Conservation (phyloP, 2,888 invertebrate species). For the Chloroclysta siterata region DNA sequence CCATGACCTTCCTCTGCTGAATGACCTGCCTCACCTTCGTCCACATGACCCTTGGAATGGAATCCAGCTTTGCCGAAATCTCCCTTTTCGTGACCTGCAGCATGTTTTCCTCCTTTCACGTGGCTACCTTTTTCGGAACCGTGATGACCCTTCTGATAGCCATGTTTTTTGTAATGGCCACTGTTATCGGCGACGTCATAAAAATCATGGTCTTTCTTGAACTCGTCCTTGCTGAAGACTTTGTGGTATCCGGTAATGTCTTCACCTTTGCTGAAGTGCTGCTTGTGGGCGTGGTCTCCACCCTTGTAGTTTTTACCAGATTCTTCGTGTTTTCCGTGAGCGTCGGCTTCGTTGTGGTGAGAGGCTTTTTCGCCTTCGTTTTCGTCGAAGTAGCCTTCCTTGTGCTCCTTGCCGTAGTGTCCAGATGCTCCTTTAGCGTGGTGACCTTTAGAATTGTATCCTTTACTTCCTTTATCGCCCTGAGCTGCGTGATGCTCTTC, state of each 20-base stretch:
- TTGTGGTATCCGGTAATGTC: slow-evolving; percentile 90
- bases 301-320: slow-evolving; percentile 82
- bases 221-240: slow-evolving; percentile 90
- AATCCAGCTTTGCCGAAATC: slow-evolving; percentile 84
- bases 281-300: slow-evolving; percentile 84
- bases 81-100: slow-evolving; percentile 80
- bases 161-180: slow-evolving; percentile 88
- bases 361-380: slow-evolving; percentile 82
- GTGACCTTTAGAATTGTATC: slow-evolving; percentile 79
- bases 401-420: slow-evolving; percentile 80
- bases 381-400: slow-evolving; percentile 82
- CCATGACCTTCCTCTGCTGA: slow-evolving; percentile 84
- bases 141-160: slow-evolving; percentile 82
- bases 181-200: slow-evolving; percentile 89
- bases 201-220: slow-evolving; percentile 90
- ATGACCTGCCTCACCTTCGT: slow-evolving; percentile 82
- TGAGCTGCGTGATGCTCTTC: slow-evolving; percentile 77
- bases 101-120: slow-evolving; percentile 83
- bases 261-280: slow-evolving; percentile 88
- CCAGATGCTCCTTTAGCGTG: slow-evolving; percentile 85
- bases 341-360: slow-evolving; percentile 81
- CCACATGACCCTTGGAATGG: slow-evolving; percentile 83
- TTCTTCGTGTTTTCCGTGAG: slow-evolving; percentile 84
- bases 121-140: slow-evolving; percentile 82
- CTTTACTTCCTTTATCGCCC: slow-evolving; percentile 84